Base-by-base conservation (phyloP, 2,888 invertebrate genomes). In the Rotaria macrura region DNA sequence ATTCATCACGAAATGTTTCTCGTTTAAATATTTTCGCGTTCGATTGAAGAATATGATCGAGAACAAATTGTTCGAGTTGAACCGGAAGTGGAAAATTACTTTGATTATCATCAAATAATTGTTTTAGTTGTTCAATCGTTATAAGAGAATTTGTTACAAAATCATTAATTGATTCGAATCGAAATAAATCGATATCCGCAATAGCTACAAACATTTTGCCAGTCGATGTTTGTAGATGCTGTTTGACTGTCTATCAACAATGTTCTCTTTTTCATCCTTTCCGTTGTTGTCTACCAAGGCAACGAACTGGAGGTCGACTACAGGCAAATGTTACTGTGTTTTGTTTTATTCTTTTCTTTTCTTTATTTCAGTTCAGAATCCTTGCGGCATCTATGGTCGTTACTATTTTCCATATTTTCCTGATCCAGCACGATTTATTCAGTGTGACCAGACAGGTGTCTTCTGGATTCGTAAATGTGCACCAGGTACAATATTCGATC, bases 401-500 rank as follows among this genome's bases (percentile, higher is more conserved):
- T 79, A 79, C 14, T 79, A 79, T 43, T 79, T 79, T 43, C 79
- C 79, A 14, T 79, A 79, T 43, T 79, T 43, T 79, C 79, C 79
- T 25, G 79, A 79, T 79, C 25, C 79, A n/a, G 43, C 79, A n/a
- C 79, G 79, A 79, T 79, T 79, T 43, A 79, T 79, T 79, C 79
- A 79, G 43, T 79, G 79, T 43, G 79, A 79, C n/a, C 79, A 79
- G n/a, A 79, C 79, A n/a, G 79, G 79, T 43, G 79, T 79, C 1
- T 79, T 79, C 14, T 79, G 79, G 79, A 79, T 79, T 43, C 43
- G 79, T 43, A 40, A 43, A 79, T 79, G 79, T 79, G 79, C 79
- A n/a, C 79, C 79, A 43, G 79, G 79, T 43, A 79, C 79, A 43
- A 79, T 79, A 25, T 79, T 43, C n/a, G 79, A 79, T 79, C 79